Percentiles rank a stretch among this genome's conserved stretches.
Evolutionary conservation across 1,140 invertebrate genomes (phyloP).

Genomic region (Brachionus asplanchnoidis): DNA sequence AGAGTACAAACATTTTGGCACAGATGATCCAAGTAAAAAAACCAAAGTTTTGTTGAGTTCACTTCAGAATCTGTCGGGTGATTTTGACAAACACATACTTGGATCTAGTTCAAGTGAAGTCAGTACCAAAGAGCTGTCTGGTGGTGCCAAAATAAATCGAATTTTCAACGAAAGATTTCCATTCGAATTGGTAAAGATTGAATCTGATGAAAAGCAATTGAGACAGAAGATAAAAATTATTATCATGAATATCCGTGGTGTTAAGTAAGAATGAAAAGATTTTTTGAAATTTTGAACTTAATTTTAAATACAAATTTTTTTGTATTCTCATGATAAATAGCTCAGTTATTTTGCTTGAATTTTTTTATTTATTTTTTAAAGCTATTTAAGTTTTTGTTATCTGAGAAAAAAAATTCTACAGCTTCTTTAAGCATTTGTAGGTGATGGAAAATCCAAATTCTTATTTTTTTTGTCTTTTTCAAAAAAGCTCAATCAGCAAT

Average conservation of each 20-base stretch:
- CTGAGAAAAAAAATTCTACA: too few relatives aligned
- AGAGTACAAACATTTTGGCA: slow-evolving; percentile 67
- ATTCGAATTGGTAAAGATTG: slow-evolving; percentile 97
- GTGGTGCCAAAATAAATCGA: slow-evolving; percentile 97
- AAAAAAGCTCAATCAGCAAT: too few relatives aligned
- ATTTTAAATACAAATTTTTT: too few relatives aligned
- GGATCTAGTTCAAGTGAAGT: slow-evolving; percentile 74
- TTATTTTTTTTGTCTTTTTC: too few relatives aligned
- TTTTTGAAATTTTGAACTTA: not conserved
- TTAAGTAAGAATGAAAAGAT: slow-evolving; percentile 44
- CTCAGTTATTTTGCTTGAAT: too few relatives aligned
- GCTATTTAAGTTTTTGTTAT: too few relatives aligned
- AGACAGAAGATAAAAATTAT: slow-evolving; percentile 95
- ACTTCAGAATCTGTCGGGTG: slow-evolving; percentile 92
- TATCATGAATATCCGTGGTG: slow-evolving; percentile 96
- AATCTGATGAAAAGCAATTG: slow-evolving; percentile 96
- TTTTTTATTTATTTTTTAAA: too few relatives aligned
- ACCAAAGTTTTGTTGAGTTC: slow-evolving; percentile 59
- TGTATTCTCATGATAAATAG: too few relatives aligned
- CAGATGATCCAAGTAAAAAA: not conserved
- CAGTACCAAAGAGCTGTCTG: slow-evolving; percentile 91
- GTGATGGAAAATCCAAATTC: too few relatives aligned
- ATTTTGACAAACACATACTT: slow-evolving; percentile 96
- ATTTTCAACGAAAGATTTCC: slow-evolving; percentile 98
- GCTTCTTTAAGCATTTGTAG: too few relatives aligned